Percentiles rank a stretch among this genome's conserved stretches.
These are phyloP conservation scores for Oikopleura dioica DNA, from an alignment of 23 tunicate species.

Conservation along the genomic window DNA sequence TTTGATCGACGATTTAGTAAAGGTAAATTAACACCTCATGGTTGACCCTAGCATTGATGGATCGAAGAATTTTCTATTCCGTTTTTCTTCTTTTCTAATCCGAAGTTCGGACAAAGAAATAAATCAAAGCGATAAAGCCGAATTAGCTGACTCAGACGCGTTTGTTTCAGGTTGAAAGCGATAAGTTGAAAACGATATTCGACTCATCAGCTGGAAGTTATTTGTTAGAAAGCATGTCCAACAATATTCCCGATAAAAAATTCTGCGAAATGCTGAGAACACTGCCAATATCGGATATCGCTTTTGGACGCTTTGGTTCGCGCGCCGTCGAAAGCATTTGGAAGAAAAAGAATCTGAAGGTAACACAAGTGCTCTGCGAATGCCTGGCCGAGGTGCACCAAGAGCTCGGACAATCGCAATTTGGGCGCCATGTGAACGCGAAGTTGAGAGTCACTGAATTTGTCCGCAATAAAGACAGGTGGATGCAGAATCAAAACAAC, in stretches of 20 bases:
- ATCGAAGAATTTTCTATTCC: too few species aligned
- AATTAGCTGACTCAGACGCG: too few species aligned
- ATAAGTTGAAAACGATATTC: not conserved
- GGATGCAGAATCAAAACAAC: not conserved
- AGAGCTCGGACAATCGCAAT: not conserved
- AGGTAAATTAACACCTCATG: too few species aligned
- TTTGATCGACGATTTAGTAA: not conserved
- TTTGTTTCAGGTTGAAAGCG: not conserved
- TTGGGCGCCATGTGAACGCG: slow-evolving; percentile 6
- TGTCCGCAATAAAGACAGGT: not conserved
- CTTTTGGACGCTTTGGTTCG: slow-evolving; percentile 9
- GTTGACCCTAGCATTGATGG: too few species aligned
- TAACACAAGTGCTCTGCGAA: not conserved
- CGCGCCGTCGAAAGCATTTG: not conserved
- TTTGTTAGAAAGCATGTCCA: not conserved
- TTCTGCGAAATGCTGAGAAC: not conserved
- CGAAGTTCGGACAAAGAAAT: too few species aligned
- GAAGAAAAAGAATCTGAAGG: not conserved
- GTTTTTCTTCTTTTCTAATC: too few species aligned
- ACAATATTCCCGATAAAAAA: not conserved
- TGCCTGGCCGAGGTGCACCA: not conserved
- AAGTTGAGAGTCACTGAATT: slow-evolving; percentile 10
- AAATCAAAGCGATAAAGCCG: too few species aligned
- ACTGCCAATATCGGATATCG: not conserved
- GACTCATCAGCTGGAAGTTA: slow-evolving; percentile 2